Evolutionary conservation across 2,888 invertebrate species (phyloP), one percentile per base, ranked within the genome.

Genomic region (Brassicogethes aeneus): DNA sequence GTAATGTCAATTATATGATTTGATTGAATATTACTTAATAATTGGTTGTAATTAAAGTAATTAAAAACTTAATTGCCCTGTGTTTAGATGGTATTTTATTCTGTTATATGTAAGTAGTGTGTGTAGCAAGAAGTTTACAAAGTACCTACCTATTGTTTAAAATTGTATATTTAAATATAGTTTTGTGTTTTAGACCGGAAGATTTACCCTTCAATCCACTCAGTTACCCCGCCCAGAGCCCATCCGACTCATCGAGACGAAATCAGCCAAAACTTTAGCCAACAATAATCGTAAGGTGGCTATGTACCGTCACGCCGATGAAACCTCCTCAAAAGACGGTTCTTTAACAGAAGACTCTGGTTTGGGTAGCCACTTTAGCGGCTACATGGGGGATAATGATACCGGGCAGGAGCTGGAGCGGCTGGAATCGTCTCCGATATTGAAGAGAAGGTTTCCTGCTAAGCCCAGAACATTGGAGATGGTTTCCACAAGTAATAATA

Each of bases 191-290:
- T 61, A 68, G 41, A 55, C 66, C 1, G 66, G 68, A 35, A 84
- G 80, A 64, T 82, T 75, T 50, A 80, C 80, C 2, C 60, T 82
- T 38, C 81, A 81, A 52, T 79, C 82, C 17, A 82, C 80, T 41
- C 83, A 85, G 57, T 69, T 88, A 50, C 88, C 88, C 0, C 70
- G 77, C 44, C 86, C 86, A 1, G 86, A 87, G 65, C 76, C 81
- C 30, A 73, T 73, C 47, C 77, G 74, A 60, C 68, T 71, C 46
- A 72, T 71, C 52, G 83, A 75, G 67, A 72, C 79, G 3, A 87
- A 87, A 68, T 74, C 76, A 36, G 82, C 81, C 37, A 87, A 87
- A 62, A 82, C 81, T 40, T 68, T 73, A 36, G 82, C 79, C 23
- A 87, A 87, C 60, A 85, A 78, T 54, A 80, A 77, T 44, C 75